Evolutionary conservation across 2,888 invertebrate genomes (phyloP).

Genomic region (Hypena proboscidalis): DNA sequence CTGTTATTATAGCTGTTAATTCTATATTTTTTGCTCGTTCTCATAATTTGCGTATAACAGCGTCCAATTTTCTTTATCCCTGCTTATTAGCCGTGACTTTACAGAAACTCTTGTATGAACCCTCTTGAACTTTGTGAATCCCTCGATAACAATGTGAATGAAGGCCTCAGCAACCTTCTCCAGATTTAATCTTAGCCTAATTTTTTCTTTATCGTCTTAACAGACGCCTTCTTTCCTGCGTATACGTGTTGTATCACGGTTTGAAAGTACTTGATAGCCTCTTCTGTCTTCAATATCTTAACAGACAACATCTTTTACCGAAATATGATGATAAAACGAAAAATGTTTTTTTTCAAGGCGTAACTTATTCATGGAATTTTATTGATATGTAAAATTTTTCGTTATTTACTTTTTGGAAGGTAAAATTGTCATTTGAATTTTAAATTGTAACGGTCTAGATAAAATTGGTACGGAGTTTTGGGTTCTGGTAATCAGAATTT

Average conservation of each 20-base stretch:
- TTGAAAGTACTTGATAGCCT: conserved; percentile 48
- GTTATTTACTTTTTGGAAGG: no score
- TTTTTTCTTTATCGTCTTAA: conserved; percentile 45
- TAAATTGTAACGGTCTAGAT: no score
- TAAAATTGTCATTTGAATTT: no score
- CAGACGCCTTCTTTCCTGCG: conserved; percentile 33
- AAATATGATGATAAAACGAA: conserved; percentile 50
- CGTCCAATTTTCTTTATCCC: conserved; percentile 24
- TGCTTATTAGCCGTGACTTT: conserved; percentile 33
- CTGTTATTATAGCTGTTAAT: neutral
- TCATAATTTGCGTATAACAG: conserved; percentile 21
- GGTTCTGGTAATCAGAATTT: no score
- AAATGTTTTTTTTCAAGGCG: conserved; percentile 43
- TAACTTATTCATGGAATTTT: conserved; percentile 41
- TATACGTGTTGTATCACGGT: conserved; percentile 54
- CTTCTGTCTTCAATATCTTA: conserved; percentile 59
- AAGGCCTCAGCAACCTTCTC: conserved; percentile 41
- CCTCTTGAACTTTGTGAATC: conserved; percentile 47
- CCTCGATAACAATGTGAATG: conserved; percentile 48
- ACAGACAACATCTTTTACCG: conserved; percentile 51
- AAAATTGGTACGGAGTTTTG: no score
- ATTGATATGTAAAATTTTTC: conserved; percentile 26
- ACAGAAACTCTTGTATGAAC: conserved; percentile 34
- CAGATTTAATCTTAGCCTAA: conserved; percentile 54
- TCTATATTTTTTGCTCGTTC: conserved; percentile 3